Evolutionary conservation across 2,797 vertebrate genomes (phyloP).

Genomic region (Synaphobranchus kaupii): DNA sequence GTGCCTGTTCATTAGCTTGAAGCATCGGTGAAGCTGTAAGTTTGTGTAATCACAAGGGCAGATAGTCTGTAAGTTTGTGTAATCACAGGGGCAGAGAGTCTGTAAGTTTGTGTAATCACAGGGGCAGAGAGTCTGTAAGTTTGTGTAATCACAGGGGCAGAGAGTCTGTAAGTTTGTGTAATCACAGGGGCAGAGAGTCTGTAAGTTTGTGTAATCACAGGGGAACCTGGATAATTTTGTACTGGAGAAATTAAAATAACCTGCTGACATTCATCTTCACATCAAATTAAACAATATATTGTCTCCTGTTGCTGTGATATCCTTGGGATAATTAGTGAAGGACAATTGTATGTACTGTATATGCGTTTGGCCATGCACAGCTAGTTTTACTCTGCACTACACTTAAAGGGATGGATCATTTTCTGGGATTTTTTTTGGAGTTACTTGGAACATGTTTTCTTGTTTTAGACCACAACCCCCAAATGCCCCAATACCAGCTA

Average conservation of each 20-base stretch:
- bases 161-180: too few relatives aligned
- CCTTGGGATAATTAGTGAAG: neutral
- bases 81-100: too few relatives aligned
- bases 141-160: too few relatives aligned
- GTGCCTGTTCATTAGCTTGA: too few relatives aligned
- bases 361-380: neutral
- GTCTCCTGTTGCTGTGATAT: neutral
- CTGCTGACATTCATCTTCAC: neutral
- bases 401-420: neutral
- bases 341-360: neutral
- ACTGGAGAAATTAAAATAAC: neutral
- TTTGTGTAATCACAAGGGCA: too few relatives aligned
- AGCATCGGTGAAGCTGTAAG: too few relatives aligned
- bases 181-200: too few relatives aligned
- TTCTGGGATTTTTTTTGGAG: neutral
- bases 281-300: neutral
- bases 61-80: too few relatives aligned
- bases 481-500: neutral
- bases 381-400: neutral
- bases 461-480: neutral
- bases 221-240: neutral
- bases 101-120: too few relatives aligned
- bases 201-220: too few relatives aligned
- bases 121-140: too few relatives aligned
- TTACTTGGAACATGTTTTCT: neutral